Conservation (phyloP, 2,888 invertebrate species). For the Drosophila histrio region DNA sequence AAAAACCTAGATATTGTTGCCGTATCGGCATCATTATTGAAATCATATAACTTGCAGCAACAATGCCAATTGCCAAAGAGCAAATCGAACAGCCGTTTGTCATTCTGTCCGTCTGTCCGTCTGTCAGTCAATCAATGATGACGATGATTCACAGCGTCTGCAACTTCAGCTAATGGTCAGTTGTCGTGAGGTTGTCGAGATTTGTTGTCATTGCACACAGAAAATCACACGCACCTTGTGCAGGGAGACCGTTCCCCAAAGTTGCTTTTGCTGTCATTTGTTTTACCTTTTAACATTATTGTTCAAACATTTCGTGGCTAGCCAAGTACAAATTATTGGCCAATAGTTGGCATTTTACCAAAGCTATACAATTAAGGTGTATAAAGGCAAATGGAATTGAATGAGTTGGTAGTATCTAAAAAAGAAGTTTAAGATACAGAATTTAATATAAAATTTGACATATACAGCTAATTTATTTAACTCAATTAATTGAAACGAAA, state of each 20-base stretch:
- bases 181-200: slow-evolving; percentile 43
- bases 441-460: too few species aligned
- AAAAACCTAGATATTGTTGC: slow-evolving; percentile 5
- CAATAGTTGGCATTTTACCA: slow-evolving; percentile 9
- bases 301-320: slow-evolving; percentile 34
- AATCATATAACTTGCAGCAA: slow-evolving; percentile 49
- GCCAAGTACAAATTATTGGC: slow-evolving; percentile 21
- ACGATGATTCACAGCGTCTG: slow-evolving; percentile 7
- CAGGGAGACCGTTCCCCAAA: slow-evolving; percentile 28
- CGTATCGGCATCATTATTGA: slow-evolving; percentile 10
- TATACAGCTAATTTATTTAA: too few species aligned
- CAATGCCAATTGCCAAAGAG: slow-evolving; percentile 8
- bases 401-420: background rate
- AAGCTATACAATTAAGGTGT: background rate
- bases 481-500: too few species aligned
- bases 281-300: slow-evolving; percentile 50
- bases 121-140: slow-evolving; percentile 4
- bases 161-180: slow-evolving; percentile 28
- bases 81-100: slow-evolving; percentile 17
- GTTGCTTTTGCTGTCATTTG: slow-evolving; percentile 14
- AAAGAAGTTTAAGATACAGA: too few species aligned
- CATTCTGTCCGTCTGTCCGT: slow-evolving; percentile 3
- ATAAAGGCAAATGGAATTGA: background rate
- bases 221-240: slow-evolving; percentile 33
- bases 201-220: slow-evolving; percentile 29